A percentile compares a stretch with the other conserved stretches of the same genome.
Conservation (phyloP, 2,888 invertebrate genomes). For the Harmothoe impar region DNA sequence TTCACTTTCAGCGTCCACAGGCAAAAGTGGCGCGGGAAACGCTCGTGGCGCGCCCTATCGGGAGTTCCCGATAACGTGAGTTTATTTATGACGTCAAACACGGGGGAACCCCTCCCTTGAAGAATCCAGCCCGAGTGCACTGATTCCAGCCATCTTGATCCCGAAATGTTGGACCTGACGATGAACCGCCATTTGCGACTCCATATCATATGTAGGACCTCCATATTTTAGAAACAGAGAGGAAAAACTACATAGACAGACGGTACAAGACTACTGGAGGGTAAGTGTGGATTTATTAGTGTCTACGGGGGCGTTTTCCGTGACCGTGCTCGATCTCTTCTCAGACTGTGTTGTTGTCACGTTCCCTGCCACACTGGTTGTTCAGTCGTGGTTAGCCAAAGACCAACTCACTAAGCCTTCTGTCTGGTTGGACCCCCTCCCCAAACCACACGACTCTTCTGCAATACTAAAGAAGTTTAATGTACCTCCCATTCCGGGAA, state of each 20-base stretch:
- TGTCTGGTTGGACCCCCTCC: background rate
- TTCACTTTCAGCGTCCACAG: no score
- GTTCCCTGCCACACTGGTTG: background rate
- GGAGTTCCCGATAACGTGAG: background rate
- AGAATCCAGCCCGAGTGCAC: background rate
- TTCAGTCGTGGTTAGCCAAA: background rate
- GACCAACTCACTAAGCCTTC: background rate
- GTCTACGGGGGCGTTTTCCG: background rate
- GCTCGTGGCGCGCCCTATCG: no score
- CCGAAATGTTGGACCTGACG: background rate
- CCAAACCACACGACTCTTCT: no score
- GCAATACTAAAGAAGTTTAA: no score
- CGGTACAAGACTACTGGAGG: background rate
- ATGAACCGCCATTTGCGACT: constrained; percentile 39
- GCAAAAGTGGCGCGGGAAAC: no score
- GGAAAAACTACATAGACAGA: background rate
- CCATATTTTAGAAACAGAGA: background rate
- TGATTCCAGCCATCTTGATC: constrained; percentile 53
- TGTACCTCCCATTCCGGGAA: no score
- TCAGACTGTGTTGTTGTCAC: background rate
- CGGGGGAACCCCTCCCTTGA: background rate
- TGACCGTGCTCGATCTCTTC: background rate
- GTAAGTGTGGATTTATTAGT: background rate
- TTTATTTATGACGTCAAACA: background rate
- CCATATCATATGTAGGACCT: background rate